Conservation (phyloP, 2,113 vertebrate species). For the human (Homo sapiens) region DNA sequence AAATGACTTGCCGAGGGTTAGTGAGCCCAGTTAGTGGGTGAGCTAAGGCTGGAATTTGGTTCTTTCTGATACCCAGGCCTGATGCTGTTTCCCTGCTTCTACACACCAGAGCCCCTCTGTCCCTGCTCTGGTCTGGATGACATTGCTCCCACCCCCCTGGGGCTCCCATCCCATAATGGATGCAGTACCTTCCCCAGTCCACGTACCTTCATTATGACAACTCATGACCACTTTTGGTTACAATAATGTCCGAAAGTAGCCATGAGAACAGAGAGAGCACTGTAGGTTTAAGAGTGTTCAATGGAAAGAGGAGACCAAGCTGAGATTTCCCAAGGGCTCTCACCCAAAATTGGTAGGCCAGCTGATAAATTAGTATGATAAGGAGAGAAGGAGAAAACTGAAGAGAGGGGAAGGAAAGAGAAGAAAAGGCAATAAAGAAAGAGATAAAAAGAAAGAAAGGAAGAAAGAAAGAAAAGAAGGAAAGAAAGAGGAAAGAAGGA, state of each 20-base stretch:
- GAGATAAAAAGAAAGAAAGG: not conserved
- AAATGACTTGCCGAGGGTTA: not conserved
- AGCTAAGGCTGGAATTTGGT: not conserved
- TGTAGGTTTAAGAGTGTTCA: not conserved
- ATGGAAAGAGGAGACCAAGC: not conserved
- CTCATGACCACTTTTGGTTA: not conserved
- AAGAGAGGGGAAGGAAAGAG: not conserved
- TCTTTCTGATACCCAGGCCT: not conserved
- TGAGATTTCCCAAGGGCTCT: not conserved
- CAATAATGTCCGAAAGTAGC: not conserved
- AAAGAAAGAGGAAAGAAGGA: not conserved
- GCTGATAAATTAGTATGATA: not conserved
- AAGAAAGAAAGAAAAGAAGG: not conserved
- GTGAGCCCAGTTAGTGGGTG: not conserved
- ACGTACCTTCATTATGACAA: not conserved
- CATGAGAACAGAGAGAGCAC: not conserved
- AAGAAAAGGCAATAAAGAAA: not conserved
- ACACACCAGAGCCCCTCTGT: not conserved
- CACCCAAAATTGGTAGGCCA: not conserved
- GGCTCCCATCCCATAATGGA: not conserved
- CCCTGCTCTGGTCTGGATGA: not conserved
- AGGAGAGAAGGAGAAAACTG: not conserved
- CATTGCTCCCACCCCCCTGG: not conserved
- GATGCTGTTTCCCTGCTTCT: not conserved
- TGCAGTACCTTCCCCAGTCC: not conserved